Evolutionary conservation across 2,113 vertebrate genomes (phyloP).

Genomic region (Tragelaphus imberbis): DNA sequence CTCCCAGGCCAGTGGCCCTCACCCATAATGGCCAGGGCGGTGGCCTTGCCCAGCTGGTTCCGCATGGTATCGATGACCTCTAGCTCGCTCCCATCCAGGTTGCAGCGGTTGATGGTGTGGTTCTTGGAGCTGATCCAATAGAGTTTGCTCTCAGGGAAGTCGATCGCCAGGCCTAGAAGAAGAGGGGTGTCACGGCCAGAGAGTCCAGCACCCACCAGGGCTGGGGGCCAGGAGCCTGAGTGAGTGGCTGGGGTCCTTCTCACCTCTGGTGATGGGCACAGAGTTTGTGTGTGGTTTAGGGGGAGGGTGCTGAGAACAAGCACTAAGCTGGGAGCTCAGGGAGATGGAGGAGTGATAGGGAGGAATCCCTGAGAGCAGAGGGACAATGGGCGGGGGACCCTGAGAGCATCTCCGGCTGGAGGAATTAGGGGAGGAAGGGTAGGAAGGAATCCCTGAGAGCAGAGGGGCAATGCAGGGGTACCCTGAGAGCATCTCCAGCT

Average conservation of each 20-base stretch:
- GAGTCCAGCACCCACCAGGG: neutral
- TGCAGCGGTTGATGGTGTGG: constrained; percentile 89
- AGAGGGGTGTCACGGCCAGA: neutral
- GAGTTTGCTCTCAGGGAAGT: constrained; percentile 88
- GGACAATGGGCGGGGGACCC: no score
- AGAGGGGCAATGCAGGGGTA: neutral
- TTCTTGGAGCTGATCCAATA: constrained; percentile 98
- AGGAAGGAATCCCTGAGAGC: neutral
- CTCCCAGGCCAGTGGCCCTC: constrained; percentile 51
- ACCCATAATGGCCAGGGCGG: constrained; percentile 96
- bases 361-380: neutral
- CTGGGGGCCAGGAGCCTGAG: neutral
- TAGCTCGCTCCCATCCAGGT: constrained; percentile 86
- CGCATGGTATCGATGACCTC: constrained; percentile 85
- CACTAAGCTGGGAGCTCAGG: neutral
- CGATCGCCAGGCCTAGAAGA: constrained; percentile 89
- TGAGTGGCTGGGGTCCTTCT: neutral
- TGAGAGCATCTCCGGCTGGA: rapidly evolving
- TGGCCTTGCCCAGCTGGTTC: constrained; percentile 91
- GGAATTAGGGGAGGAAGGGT: neutral
- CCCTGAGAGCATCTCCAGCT: rapidly evolving
- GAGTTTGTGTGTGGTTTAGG: neutral
- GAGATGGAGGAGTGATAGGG: neutral
- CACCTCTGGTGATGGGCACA: neutral
- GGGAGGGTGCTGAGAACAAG: neutral